These are phyloP conservation scores for Drosophila sechellia DNA, from an alignment of 1,140 invertebrate genomes.

Conservation along the genomic window DNA sequence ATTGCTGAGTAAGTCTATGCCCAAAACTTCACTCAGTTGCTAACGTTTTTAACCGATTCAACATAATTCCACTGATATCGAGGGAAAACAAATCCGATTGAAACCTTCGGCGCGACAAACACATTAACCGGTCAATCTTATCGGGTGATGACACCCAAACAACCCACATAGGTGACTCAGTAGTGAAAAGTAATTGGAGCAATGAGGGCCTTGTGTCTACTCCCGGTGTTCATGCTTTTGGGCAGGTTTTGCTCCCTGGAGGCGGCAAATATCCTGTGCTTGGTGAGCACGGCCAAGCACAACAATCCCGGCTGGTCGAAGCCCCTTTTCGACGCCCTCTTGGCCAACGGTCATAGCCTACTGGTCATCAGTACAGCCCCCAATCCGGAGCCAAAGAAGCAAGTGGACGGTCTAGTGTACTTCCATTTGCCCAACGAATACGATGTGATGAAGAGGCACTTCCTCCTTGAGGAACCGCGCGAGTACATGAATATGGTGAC, in stretches of 20 bases:
- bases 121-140: slow-evolving; percentile 32
- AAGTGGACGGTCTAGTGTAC: slow-evolving; percentile 7
- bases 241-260: slow-evolving; percentile 8
- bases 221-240: slow-evolving; percentile 23
- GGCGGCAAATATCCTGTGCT: slow-evolving; percentile 44
- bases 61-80: neutral
- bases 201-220: slow-evolving; percentile 33
- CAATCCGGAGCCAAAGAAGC: neutral
- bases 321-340: slow-evolving; percentile 46
- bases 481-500: slow-evolving; percentile 22
- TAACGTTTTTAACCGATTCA: no score
- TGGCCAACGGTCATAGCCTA: slow-evolving; percentile 53
- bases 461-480: neutral
- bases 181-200: slow-evolving; percentile 4
- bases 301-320: slow-evolving; percentile 56
- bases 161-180: slow-evolving; percentile 34
- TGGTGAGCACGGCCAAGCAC: slow-evolving; percentile 50
- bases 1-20: neutral
- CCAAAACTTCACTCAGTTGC: neutral
- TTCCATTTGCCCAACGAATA: slow-evolving; percentile 37
- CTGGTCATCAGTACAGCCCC: slow-evolving; percentile 32
- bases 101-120: slow-evolving; percentile 23
- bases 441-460: slow-evolving; percentile 55
- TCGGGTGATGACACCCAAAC: slow-evolving; percentile 6
- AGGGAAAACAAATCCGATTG: neutral